These are phyloP conservation scores for Marisa cornuarietis DNA, from an alignment of 1,140 invertebrate genomes.

Conservation along the genomic window DNA sequence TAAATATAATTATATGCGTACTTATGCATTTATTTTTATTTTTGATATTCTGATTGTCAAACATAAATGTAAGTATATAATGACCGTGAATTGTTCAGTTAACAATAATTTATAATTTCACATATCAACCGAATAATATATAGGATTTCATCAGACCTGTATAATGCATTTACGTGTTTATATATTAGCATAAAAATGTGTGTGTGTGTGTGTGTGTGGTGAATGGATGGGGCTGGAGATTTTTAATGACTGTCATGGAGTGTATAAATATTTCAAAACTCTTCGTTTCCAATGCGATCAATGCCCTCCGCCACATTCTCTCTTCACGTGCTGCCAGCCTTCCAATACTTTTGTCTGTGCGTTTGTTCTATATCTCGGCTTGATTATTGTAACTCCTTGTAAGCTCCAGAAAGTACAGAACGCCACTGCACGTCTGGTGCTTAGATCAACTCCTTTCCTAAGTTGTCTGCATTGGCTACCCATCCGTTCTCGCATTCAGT, in stretches of 20 bases:
- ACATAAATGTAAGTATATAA: background rate
- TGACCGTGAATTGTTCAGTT: background rate
- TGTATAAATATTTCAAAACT: background rate
- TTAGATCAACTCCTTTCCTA: no score
- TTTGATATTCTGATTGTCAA: background rate
- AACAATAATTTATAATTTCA: background rate
- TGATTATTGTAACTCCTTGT: background rate
- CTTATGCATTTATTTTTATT: background rate
- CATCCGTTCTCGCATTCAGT: no score
- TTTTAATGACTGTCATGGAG: background rate
- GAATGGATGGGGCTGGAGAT: background rate
- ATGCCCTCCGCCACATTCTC: no score
- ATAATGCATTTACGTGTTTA: background rate
- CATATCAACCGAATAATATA: background rate
- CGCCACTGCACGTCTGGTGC: no score
- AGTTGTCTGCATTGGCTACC: no score
- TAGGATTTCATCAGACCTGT: background rate
- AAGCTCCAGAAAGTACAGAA: no score
- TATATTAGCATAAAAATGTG: background rate
- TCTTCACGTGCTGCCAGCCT: background rate
- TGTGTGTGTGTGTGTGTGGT: background rate
- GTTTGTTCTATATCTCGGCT: background rate
- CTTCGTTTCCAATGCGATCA: no score
- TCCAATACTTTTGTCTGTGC: background rate
- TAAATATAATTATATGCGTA: background rate